These are phyloP conservation scores for Hylyphantes graminicola DNA, from an alignment of 1,140 invertebrate species.

Conservation along the genomic window DNA sequence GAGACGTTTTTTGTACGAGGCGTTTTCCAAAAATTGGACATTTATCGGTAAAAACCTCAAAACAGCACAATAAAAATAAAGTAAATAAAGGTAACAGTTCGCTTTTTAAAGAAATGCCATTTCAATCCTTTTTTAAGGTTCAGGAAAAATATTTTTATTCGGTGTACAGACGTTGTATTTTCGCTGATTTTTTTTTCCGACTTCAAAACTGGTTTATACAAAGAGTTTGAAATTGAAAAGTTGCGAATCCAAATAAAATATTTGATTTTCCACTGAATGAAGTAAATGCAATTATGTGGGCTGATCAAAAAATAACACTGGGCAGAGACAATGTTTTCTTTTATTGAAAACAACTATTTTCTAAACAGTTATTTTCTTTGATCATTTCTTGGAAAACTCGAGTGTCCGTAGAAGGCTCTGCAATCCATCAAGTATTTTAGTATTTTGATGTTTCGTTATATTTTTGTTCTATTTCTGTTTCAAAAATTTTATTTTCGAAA, in stretches of 20 bases:
- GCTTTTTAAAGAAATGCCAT: constrained; percentile 45
- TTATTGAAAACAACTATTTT: constrained; percentile 21
- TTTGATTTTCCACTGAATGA: constrained; percentile 46
- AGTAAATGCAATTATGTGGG: constrained; percentile 49
- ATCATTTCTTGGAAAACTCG: constrained; percentile 26
- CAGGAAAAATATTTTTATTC: constrained; percentile 6
- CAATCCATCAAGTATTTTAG: constrained; percentile 34
- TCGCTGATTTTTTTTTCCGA: background rate
- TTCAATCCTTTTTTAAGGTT: constrained; percentile 40
- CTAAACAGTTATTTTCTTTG: constrained; percentile 37
- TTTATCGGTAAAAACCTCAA: constrained; percentile 53
- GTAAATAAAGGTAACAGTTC: constrained; percentile 53
- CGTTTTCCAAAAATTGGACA: constrained; percentile 59
- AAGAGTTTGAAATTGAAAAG: constrained; percentile 47
- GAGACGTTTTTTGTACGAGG: constrained; percentile 46
- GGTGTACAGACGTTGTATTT: constrained; percentile 18
- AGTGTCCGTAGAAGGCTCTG: background rate
- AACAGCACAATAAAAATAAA: constrained; percentile 49
- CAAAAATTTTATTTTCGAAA: no score
- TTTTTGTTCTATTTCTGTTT: no score
- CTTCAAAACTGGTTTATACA: constrained; percentile 29
- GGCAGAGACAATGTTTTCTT: constrained; percentile 15
- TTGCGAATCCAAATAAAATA: constrained; percentile 48
- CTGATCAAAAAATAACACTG: constrained; percentile 54
- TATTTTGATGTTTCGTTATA: background rate